Evolutionary conservation across 1,140 invertebrate genomes (phyloP), one percentile per base, ranked within the genome.

Genomic region (Zaprionus ornatus): DNA sequence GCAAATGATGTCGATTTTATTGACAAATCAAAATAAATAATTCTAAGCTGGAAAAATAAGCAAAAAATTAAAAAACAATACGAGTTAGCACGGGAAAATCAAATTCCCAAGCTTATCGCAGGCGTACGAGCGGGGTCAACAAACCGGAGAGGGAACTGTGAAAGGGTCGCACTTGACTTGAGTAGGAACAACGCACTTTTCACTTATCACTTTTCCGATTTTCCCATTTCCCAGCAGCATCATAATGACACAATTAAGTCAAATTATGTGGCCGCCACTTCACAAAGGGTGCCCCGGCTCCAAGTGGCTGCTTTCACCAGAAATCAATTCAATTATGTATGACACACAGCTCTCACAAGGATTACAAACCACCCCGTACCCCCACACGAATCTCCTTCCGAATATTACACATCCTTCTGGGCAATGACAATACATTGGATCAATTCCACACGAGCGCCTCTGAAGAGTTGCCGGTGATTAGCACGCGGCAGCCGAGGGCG

Each of bases 191-290:
- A 45, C 23, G 40, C 27, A 64, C 50, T 69, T 60, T 64, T 54
- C 50, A 55, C 25, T 25, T 32, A 32, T 32, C 29, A 32, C 29
- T 21, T 23, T 50, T 19, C 19, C 10, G 10, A 10, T 19, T 48
- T 19, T 17, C 45, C 62, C 40, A 68, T 72, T 80, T 77, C 81
- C 67, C 77, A 80, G 45, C 70, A 13, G 67, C 76, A 32, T 42
- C 79, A 77, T 91, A 84, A 91, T 74, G 88, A 81, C 69, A 80
- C 79, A 87, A 91, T 91, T 91, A 91, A 75, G 79, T 76, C 70
- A 75, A 85, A 91, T 91, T 82, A 91, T 81, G 74, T 55, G 67
- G 62, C 77, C 80, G 67, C 74, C 83, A 82, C 74, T 88, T 69
- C 76, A 80, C 21, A 77, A 64, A 57, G 32, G 56, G 48, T 64